These are phyloP conservation scores for Erithacus rubecula DNA, from an alignment of 2,797 vertebrate genomes.

Conservation along the genomic window DNA sequence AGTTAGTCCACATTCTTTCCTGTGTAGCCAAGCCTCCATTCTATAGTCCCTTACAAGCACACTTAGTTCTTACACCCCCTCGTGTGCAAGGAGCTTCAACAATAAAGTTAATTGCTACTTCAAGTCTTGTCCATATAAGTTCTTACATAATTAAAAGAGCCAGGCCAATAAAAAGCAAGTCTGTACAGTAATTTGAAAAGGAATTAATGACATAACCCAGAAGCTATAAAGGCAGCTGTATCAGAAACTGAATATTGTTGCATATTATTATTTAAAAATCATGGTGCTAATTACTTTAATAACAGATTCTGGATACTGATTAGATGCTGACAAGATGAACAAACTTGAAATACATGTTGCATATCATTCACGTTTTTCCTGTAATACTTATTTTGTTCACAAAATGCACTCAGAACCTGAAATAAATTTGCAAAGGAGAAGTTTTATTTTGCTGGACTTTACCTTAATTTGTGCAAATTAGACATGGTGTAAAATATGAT, in stretches of 20 bases:
- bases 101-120: neutral
- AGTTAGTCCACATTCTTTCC: neutral
- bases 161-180: neutral
- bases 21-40: neutral
- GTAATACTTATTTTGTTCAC: neutral
- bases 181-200: neutral
- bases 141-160: neutral
- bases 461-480: neutral
- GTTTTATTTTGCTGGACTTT: neutral
- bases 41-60: neutral
- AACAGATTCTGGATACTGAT: neutral
- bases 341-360: conserved; percentile 1
- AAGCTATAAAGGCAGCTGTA: neutral
- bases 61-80: neutral
- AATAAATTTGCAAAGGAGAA: neutral
- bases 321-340: neutral
- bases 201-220: neutral
- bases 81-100: neutral
- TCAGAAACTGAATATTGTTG: neutral
- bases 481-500: neutral
- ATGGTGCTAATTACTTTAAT: neutral
- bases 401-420: neutral
- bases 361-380: neutral
- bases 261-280: neutral
- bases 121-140: neutral